These are phyloP conservation scores for Ibycter americanus DNA, from an alignment of 2,797 vertebrate genomes.

Conservation along the genomic window DNA sequence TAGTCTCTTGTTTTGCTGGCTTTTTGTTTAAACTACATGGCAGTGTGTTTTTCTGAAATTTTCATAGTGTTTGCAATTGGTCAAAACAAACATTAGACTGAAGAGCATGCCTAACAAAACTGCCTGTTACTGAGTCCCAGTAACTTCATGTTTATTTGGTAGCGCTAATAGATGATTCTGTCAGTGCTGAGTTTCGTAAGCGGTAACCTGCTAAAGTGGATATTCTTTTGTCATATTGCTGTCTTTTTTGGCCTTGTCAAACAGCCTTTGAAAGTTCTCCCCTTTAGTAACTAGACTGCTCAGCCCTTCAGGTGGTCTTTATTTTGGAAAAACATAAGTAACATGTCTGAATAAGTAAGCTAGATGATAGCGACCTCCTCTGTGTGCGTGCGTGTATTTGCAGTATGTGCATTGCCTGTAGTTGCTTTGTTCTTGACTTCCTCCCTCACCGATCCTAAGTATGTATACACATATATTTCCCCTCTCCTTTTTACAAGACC, in stretches of 20 bases:
- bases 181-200: slow-evolving; percentile 13
- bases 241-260: background rate
- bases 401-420: slow-evolving; percentile 56
- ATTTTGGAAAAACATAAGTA: slow-evolving; percentile 48
- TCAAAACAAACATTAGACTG: slow-evolving; percentile 55
- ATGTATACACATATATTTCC: slow-evolving; percentile 75
- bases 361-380: background rate
- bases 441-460: slow-evolving; percentile 72
- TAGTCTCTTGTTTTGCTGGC: slow-evolving; percentile 64
- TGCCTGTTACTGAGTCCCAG: slow-evolving; percentile 30
- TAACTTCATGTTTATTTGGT: slow-evolving; percentile 27
- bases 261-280: background rate
- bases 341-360: background rate
- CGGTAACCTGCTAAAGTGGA: background rate
- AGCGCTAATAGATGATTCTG: background rate
- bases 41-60: slow-evolving; percentile 66
- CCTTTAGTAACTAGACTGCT: background rate
- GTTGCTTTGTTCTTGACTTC: slow-evolving; percentile 62
- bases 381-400: background rate
- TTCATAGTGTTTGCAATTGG: slow-evolving; percentile 6
- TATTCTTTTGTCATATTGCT: background rate
- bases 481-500: slow-evolving; percentile 89
- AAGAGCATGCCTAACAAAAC: slow-evolving; percentile 69
- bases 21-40: slow-evolving; percentile 65
- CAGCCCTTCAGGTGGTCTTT: background rate